Conservation (phyloP, 2,797 vertebrate species). For the Cirrhinus mrigala region DNA sequence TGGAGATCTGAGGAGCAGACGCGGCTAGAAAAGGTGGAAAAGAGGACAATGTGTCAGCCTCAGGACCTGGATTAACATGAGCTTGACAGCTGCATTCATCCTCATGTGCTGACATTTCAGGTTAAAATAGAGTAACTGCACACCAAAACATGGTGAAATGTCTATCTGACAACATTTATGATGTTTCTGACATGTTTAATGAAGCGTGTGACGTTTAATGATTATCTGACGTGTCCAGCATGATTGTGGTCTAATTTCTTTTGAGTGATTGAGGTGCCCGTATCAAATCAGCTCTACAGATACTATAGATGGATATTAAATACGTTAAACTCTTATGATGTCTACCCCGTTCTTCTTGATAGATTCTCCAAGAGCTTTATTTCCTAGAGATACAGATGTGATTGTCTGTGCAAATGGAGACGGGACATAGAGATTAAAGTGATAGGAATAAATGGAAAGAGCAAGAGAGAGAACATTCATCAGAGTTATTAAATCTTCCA, state of each 20-base stretch:
- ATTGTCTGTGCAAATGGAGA: not conserved
- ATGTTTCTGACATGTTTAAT: slow-evolving; percentile 15
- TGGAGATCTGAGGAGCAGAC: not conserved
- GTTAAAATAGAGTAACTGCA: not conserved
- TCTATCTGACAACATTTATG: not conserved
- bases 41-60: not conserved
- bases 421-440: not conserved
- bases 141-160: not conserved
- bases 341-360: not conserved
- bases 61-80: slow-evolving; percentile 1
- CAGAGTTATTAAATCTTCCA: slow-evolving; percentile 11
- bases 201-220: slow-evolving; percentile 8
- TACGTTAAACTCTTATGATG: not conserved
- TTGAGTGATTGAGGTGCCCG: not conserved
- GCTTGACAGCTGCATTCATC: slow-evolving; percentile 4
- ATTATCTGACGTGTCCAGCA: not conserved
- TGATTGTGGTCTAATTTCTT: slow-evolving; percentile 2
- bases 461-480: not conserved
- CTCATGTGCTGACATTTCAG: not conserved
- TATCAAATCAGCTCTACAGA: slow-evolving; percentile 11
- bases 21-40: not conserved
- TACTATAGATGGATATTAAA: not conserved
- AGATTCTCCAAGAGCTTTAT: not conserved
- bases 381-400: not conserved
- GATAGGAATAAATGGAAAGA: not conserved